A percentile compares a stretch with the other conserved stretches of the same genome.
These are phyloP conservation scores for Dermochelys coriacea DNA, from an alignment of 2,797 vertebrate genomes.

Conservation along the genomic window DNA sequence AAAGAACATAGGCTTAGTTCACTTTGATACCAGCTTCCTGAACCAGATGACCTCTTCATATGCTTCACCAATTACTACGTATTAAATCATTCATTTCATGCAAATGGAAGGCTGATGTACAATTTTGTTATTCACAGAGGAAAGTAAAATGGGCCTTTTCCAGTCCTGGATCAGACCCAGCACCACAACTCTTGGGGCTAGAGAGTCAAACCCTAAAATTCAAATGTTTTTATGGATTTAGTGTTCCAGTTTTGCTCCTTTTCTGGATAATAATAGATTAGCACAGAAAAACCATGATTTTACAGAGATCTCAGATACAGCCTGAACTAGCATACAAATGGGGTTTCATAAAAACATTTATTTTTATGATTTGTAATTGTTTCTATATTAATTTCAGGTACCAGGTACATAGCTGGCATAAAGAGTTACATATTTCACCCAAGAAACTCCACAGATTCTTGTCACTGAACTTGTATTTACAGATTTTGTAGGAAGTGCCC, in stretches of 20 bases:
- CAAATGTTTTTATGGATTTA: not conserved
- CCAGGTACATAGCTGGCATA: not conserved
- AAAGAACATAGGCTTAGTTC: not conserved
- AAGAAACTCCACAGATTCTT: not conserved
- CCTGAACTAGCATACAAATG: not conserved
- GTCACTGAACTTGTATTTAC: not conserved
- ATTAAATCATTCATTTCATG: not conserved
- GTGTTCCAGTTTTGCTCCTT: not conserved
- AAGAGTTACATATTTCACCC: not conserved
- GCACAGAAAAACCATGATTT: not conserved
- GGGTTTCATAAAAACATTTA: not conserved
- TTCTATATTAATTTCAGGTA: not conserved
- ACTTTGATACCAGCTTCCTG: slow-evolving; percentile 22
- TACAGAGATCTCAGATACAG: not conserved
- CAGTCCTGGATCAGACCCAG: not conserved
- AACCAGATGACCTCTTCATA: not conserved
- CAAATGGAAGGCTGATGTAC: slow-evolving; percentile 30
- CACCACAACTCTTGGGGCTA: not conserved
- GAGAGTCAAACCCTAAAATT: not conserved
- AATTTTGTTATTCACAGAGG: slow-evolving; percentile 11
- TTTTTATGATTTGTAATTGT: not conserved
- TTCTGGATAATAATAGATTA: not conserved
- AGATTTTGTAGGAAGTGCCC: not conserved
- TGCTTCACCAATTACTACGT: slow-evolving; percentile 21
- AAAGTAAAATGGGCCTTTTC: not conserved